Evolutionary conservation across 2,888 invertebrate genomes (phyloP).

Genomic region (Rapana venosa): DNA sequence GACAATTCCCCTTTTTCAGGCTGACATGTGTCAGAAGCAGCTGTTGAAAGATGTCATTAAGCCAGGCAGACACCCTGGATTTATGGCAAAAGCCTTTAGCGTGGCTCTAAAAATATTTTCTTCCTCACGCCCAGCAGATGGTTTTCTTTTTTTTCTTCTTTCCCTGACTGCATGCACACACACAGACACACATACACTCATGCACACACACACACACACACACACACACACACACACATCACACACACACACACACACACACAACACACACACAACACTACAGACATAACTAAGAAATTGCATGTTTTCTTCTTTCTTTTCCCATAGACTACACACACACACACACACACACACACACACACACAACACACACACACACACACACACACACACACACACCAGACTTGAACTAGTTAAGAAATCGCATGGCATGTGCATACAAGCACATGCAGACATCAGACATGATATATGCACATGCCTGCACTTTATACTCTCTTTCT

Average conservation of each 20-base stretch:
- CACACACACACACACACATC: not conserved
- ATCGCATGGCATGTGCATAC: too few relatives aligned
- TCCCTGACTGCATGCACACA: not conserved
- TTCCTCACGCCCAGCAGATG: not conserved
- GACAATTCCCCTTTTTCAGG: conserved; percentile 26
- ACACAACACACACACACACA: conserved; percentile 18
- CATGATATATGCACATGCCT: too few relatives aligned
- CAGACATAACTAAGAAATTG: not conserved
- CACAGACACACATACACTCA: too few relatives aligned
- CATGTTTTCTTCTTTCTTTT: too few relatives aligned
- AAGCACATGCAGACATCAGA: too few relatives aligned
- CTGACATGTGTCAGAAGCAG: conserved; percentile 38
- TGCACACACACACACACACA: not conserved
- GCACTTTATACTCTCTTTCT: not conserved
- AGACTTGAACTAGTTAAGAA: too few relatives aligned
- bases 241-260: not conserved
- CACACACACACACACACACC: conserved; percentile 16
- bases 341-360: conserved; percentile 18
- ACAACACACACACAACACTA: conserved; percentile 11
- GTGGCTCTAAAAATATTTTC: not conserved
- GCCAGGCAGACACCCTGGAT: conserved; percentile 25
- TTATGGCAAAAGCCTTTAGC: conserved; percentile 20
- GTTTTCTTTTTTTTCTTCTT: not conserved
- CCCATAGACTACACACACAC: not conserved
- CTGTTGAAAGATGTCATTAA: conserved; percentile 38